These are phyloP conservation scores for Loris lydekkerianus DNA, from an alignment of 2,797 vertebrate genomes.

Conservation along the genomic window DNA sequence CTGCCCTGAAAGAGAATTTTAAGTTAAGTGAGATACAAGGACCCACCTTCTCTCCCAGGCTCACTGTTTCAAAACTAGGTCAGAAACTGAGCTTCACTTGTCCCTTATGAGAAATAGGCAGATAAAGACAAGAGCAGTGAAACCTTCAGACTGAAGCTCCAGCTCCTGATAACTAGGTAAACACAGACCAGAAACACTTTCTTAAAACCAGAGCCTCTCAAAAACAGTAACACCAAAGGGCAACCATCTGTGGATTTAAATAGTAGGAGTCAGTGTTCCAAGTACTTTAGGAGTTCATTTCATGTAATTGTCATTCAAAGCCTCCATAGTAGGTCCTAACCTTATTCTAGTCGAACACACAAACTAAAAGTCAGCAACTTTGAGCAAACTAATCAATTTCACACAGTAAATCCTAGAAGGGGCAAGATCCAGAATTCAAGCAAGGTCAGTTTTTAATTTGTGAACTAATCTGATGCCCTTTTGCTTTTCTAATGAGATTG, in stretches of 20 bases:
- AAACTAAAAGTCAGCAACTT: not conserved
- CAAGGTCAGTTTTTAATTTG: not conserved
- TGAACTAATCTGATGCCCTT: not conserved
- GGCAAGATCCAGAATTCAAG: not conserved
- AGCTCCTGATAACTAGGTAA: conserved; percentile 27
- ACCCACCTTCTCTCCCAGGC: not conserved
- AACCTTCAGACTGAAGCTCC: not conserved
- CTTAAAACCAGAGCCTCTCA: conserved; percentile 36
- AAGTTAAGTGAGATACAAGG: conserved; percentile 12
- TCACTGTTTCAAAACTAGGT: not conserved
- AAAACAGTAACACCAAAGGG: conserved; percentile 53
- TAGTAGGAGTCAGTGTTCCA: not conserved
- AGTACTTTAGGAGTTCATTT: not conserved
- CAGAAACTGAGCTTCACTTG: conserved; percentile 56
- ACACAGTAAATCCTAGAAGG: not conserved
- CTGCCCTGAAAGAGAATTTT: conserved; percentile 57
- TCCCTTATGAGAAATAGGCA: not conserved
- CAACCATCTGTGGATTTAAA: not conserved
- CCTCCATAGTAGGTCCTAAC: not conserved
- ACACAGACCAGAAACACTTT: conserved; percentile 5
- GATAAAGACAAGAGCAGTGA: not conserved
- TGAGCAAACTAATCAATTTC: not conserved
- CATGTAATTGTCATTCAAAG: not conserved
- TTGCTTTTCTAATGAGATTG: conserved; percentile 18
- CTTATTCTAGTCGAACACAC: not conserved